Evolutionary conservation across 30 jellyfish, hydroid and myxozoan species (phyloP), one percentile per base, ranked within the genome.

Genomic region (Aurelia sp.): DNA sequence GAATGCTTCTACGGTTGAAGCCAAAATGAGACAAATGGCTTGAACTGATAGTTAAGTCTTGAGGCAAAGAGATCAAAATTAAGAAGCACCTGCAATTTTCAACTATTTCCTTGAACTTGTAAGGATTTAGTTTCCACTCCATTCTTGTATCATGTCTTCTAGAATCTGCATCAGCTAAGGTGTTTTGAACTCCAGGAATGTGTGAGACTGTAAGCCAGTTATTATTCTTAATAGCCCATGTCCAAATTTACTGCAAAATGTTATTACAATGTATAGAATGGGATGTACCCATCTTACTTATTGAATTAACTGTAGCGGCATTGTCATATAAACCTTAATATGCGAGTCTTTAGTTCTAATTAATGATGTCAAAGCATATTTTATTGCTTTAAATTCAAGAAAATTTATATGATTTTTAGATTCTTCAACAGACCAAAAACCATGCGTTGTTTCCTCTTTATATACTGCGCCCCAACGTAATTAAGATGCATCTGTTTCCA

Each of bases 391-490:
- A 21, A 63, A 44, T 72, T 84, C 88, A 6, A 74, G 31, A 22
- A 35, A 27, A 62, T 84, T 84, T 33, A 84, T 84, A 20, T 84
- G 93, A n/a, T 33, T 16, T n/a, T 18, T 41, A 15, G 50, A 22
- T 72, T 84, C 93, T 16, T 18, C 30, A 12, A 9, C 37, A 13
- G 66, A 40, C 87, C 62, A 62, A 11, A 13, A 51, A 37, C 87
- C 88, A 18, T 82, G 73, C 3, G 87, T 70, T 7, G 83, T 21
- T 12, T 20, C 10, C 17, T 33, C 8, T 5, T 35, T 71, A 27
- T 73, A 22, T 17, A 41, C 83, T 35, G 89, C 89, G 12, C 95
- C 85, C 95, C 89, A 85, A 51, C 95, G 89, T 7, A 37, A 22
- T 71, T 78, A 86, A 52, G 92, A 44, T 12, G 75, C 40, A 6